Evolutionary conservation across 2,888 invertebrate species (phyloP).

Genomic region (Odontocerum albicorne): DNA sequence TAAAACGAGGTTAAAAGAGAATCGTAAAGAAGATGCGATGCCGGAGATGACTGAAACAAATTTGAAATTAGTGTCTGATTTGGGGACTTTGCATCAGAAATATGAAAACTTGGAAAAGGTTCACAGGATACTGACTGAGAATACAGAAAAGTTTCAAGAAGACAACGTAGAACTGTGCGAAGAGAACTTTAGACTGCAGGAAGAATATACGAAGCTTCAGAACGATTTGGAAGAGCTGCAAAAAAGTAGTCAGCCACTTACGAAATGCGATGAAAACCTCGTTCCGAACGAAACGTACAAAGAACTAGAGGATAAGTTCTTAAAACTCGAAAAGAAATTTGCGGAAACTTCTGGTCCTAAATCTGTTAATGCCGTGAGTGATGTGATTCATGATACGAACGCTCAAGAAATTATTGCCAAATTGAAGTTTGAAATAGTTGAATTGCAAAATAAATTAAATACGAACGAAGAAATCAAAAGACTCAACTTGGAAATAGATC

Average conservation of each 20-base stretch:
- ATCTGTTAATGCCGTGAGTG: neutral
- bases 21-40: conserved; percentile 27
- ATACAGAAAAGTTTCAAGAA: conserved; percentile 56
- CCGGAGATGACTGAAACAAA: conserved; percentile 50
- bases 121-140: conserved; percentile 50
- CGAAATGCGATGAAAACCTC: conserved; percentile 9
- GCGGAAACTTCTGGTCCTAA: conserved; percentile 17
- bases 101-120: conserved; percentile 55
- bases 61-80: conserved; percentile 49
- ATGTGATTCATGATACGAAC: conserved; percentile 22
- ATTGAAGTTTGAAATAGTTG: conserved; percentile 52
- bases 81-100: conserved; percentile 51
- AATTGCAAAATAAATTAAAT: conserved; percentile 47
- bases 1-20: conserved; percentile 18
- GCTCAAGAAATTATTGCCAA: conserved; percentile 48
- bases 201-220: conserved; percentile 52
- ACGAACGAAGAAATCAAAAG: conserved; percentile 35
- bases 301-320: conserved; percentile 31
- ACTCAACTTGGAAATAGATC: conserved; percentile 32
- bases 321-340: conserved; percentile 27
- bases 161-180: conserved; percentile 58
- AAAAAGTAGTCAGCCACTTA: conserved; percentile 43
- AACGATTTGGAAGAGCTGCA: conserved; percentile 49
- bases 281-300: conserved; percentile 28
- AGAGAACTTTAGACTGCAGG: conserved; percentile 55